Base-by-base conservation (phyloP, 2,888 invertebrate genomes). In the Ectropis crepuscularia region DNA sequence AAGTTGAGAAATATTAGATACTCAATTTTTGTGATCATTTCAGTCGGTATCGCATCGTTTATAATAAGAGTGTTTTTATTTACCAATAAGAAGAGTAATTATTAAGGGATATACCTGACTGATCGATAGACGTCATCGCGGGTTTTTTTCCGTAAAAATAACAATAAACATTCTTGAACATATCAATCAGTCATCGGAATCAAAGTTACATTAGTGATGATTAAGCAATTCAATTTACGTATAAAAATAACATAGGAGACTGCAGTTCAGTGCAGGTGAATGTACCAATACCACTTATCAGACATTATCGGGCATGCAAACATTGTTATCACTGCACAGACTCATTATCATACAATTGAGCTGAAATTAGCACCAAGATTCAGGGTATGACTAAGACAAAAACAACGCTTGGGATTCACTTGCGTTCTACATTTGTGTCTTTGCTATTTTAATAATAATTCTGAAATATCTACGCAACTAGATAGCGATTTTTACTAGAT, bases 291-390 rank as follows among this genome's bases (percentile, higher is more conserved):
- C 74, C 71, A 77, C 73, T 77, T 80, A 74, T 77, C 75, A 70
- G 53, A 59, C 59, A 68, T 75, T 83, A 85, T 84, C 83, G 77
- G 74, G 67, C 73, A 76, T 67, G 74, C 70, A 82, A 82, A 84
- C 78, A 75, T 55, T 73, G 72, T 74, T 85, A 86, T 85, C 85
- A 75, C 64, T 69, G 76, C 78, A 74, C 76, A 75, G 76, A 74
- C 75, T 74, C 73, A 73, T 77, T 83, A 82, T 80, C 78, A 73
- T 72, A 73, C 70, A 73, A 74, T 76, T 70, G 64, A 74, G 65
- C 47, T 61, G 46, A 63, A 68, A 70, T 66, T 66, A 65, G 50
- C 65, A 61, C 58, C 62, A 60, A 63, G 71, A 65, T 64, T 69
- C 67, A 69, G 70, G 72, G 70, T 61, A 63, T 78, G 75, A 79